Conservation (phyloP, 2,888 invertebrate genomes). For the Lamproptera curius region DNA sequence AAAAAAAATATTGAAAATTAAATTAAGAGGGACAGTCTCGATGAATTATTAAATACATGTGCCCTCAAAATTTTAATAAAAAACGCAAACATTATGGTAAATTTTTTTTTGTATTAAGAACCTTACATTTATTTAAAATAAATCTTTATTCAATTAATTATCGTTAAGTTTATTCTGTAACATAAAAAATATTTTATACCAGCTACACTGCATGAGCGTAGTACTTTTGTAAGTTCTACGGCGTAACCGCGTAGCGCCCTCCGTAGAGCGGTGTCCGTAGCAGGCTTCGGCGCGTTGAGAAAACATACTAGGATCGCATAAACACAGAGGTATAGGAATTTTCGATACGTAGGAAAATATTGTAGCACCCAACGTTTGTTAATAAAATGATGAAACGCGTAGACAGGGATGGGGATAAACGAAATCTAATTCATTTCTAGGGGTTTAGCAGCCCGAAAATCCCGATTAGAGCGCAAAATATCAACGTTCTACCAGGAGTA, state of each 20-base stretch:
- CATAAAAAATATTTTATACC: neutral
- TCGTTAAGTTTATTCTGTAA: neutral
- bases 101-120: no score
- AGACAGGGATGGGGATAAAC: constrained; percentile 38
- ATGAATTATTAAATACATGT: no score
- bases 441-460: constrained; percentile 50
- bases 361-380: constrained; percentile 24
- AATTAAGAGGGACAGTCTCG: neutral
- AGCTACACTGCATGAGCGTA: neutral
- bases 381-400: constrained; percentile 23
- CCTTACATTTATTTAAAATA: no score
- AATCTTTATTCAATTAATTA: neutral
- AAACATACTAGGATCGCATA: constrained; percentile 52
- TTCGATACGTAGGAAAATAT: constrained; percentile 22
- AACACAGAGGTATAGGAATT: constrained; percentile 25
- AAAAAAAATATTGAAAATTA: neutral
- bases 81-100: no score
- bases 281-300: constrained; percentile 41
- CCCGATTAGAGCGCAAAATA: constrained; percentile 78
- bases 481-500: constrained; percentile 65
- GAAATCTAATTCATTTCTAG: constrained; percentile 45
- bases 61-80: neutral
- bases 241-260: constrained; percentile 9
- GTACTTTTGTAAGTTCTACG: neutral
- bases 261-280: constrained; percentile 31